Evolutionary conservation across 2,113 vertebrate species (phyloP).

Genomic region (Pavo muticus): DNA sequence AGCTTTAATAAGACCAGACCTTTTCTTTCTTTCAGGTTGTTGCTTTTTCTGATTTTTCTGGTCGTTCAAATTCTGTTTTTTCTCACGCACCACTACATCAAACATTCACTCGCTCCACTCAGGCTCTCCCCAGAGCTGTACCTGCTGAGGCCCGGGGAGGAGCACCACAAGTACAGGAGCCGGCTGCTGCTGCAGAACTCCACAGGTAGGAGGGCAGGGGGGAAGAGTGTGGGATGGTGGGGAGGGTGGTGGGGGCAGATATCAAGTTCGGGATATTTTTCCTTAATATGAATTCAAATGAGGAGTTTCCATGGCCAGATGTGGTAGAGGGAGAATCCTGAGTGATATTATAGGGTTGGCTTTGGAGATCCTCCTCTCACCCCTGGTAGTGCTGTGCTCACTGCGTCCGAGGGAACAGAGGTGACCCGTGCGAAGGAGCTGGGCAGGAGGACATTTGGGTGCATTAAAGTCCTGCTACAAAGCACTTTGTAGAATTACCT

Average conservation of each 20-base stretch:
- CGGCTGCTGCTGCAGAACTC: constrained; percentile 92
- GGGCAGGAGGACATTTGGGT: not conserved
- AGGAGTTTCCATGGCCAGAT: not conserved
- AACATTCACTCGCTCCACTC: constrained; percentile 85
- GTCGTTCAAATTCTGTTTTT: constrained; percentile 87
- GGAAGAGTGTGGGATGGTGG: not conserved
- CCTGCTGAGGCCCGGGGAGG: constrained; percentile 85
- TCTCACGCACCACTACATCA: constrained; percentile 89
- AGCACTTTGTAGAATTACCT: not conserved
- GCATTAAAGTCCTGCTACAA: not conserved
- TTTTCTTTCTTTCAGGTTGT: constrained; percentile 81
- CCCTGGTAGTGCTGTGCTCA: not conserved
- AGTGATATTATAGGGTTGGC: rapidly evolving
- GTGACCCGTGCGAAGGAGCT: rapidly evolving
- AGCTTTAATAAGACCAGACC: not conserved
- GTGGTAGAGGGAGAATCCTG: not conserved
- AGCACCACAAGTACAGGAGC: constrained; percentile 83
- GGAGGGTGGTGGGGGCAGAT: not conserved
- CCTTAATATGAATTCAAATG: not conserved
- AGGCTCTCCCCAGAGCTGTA: constrained; percentile 89
- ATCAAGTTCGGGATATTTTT: not conserved
- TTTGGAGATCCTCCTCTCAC: not conserved
- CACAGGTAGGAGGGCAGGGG: constrained; percentile 81
- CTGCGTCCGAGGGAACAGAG: not conserved
- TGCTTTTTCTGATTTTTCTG: constrained; percentile 90